phyloP scores from a whole-genome alignment of 2,888 invertebrate genomes.

The Standfussiana lucernea region DNA sequence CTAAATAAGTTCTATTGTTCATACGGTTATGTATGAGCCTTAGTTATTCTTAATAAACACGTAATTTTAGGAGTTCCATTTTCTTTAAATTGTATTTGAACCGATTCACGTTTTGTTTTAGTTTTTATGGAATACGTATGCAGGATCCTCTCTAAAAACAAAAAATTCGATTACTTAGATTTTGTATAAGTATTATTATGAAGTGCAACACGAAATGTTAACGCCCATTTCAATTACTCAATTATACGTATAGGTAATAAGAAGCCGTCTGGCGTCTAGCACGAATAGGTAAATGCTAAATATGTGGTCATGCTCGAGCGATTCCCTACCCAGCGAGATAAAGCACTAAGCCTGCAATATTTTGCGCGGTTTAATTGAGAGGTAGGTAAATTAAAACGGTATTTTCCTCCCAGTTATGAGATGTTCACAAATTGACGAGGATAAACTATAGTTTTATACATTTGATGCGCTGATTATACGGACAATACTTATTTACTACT shows the following conservation, averaged over 20 bases:
- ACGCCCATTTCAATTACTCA: constrained; percentile 71
- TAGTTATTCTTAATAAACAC: constrained; percentile 17
- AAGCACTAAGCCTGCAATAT: constrained; percentile 59
- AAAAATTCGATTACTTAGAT: constrained; percentile 3
- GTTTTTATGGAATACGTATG: not conserved
- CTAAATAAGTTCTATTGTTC: constrained; percentile 63
- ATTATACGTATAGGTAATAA: constrained; percentile 71
- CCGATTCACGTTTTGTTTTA: not conserved
- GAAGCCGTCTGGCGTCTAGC: constrained; percentile 69
- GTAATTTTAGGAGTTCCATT: not conserved
- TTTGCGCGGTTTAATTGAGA: constrained; percentile 51
- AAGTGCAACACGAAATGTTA: constrained; percentile 56
- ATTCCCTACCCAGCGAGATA: constrained; percentile 58
- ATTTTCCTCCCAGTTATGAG: constrained; percentile 51
- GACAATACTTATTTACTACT: constrained; percentile 8
- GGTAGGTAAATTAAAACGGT: constrained; percentile 46
- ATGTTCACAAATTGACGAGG: constrained; percentile 52
- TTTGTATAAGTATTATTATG: constrained; percentile 39
- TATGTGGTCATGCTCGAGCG: constrained; percentile 76
- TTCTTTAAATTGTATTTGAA: not conserved
- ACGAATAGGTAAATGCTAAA: constrained; percentile 76
- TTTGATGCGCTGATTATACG: constrained; percentile 26
- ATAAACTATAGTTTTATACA: constrained; percentile 40
- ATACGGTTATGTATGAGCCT: constrained; percentile 29
- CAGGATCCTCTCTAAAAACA: not conserved